These are phyloP conservation scores for Morone chrysops DNA, from an alignment of 2,113 vertebrate species.

Conservation along the genomic window DNA sequence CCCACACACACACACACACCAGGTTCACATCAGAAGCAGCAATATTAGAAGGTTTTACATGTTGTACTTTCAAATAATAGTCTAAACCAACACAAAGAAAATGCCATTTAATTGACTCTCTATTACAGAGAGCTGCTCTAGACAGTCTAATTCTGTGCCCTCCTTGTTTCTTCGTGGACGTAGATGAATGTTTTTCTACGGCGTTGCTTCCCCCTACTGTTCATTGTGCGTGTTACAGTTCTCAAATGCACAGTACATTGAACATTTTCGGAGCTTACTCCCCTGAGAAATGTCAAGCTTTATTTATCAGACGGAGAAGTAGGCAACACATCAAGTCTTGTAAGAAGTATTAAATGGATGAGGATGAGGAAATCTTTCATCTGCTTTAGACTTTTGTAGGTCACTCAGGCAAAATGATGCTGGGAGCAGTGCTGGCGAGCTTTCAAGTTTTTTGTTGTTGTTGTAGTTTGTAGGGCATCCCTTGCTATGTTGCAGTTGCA, in stretches of 20 bases:
- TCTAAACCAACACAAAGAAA: neutral
- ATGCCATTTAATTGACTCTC: fast-evolving
- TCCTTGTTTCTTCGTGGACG: conserved; percentile 50
- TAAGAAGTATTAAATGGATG: neutral
- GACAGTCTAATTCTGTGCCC: conserved; percentile 28
- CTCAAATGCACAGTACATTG: neutral
- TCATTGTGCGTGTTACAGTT: neutral
- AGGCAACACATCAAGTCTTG: too few species aligned
- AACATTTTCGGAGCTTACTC: neutral
- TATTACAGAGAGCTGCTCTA: conserved; percentile 29
- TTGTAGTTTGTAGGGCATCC: neutral
- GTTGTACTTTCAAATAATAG: neutral
- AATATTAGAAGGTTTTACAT: neutral
- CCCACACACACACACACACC: neutral
- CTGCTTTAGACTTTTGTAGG: neutral
- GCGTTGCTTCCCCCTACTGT: conserved; percentile 35
- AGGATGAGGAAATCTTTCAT: conserved; percentile 19
- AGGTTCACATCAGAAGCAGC: neutral
- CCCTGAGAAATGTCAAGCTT: conserved; percentile 1
- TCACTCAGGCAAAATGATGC: neutral
- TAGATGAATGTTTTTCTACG: neutral
- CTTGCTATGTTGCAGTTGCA: neutral
- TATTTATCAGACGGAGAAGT: conserved; percentile 14
- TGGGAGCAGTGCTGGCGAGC: neutral
- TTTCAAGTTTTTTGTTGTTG: neutral